phyloP scores from a whole-genome alignment of 2,797 vertebrate genomes.

The Chaenodraco wilsoni region DNA sequence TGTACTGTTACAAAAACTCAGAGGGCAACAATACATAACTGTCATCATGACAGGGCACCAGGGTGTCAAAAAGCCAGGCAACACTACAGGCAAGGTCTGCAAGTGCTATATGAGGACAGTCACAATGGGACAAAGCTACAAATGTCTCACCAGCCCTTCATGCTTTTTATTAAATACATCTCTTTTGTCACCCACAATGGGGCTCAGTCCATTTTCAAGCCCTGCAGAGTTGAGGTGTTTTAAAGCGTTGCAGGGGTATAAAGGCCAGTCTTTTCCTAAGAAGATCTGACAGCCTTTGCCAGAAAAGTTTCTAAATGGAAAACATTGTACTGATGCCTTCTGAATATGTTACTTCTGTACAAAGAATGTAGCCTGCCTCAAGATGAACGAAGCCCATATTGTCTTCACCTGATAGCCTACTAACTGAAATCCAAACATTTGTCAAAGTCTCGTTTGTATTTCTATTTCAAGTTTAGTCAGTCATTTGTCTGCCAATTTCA shows the following conservation, averaged over 20 bases:
- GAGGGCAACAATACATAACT: slow-evolving; percentile 56
- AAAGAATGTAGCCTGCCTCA: background rate
- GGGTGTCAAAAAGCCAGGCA: slow-evolving; percentile 58
- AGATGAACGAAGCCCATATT: background rate
- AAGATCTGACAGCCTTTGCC: background rate
- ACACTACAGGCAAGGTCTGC: slow-evolving; percentile 71
- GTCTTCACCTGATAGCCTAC: background rate
- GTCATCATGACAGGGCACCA: slow-evolving; percentile 51
- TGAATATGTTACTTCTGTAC: background rate
- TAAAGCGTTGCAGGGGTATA: background rate
- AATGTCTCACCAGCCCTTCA: slow-evolving; percentile 26
- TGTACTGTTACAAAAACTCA: slow-evolving; percentile 37
- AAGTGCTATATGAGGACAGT: slow-evolving; percentile 38
- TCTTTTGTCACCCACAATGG: slow-evolving; percentile 5
- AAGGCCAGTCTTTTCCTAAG: background rate
- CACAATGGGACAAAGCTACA: slow-evolving; percentile 48
- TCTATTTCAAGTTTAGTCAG: background rate
- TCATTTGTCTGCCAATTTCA: background rate
- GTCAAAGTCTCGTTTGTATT: background rate
- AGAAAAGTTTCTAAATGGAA: background rate
- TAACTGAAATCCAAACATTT: background rate
- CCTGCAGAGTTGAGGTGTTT: slow-evolving; percentile 4
- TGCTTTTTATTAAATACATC: slow-evolving; percentile 33
- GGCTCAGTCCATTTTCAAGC: slow-evolving; percentile 9
- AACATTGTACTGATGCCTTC: background rate